phyloP scores from a whole-genome alignment of 2,113 vertebrate species.

The Tyrannus savana region DNA sequence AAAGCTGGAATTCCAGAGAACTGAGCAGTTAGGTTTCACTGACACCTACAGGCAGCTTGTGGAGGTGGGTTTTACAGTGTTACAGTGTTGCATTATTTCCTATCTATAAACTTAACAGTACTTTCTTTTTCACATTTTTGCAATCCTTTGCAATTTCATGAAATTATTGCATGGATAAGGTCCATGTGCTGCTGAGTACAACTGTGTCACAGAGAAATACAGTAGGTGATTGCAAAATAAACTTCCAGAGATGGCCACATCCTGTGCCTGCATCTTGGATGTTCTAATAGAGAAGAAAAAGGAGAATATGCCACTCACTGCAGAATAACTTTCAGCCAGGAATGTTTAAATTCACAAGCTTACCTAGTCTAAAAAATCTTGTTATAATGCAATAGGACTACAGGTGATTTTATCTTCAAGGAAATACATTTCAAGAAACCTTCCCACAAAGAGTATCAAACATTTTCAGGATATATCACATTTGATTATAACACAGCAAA shows the following conservation, averaged over 20 bases:
- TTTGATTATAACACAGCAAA: background rate
- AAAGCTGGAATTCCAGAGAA: background rate
- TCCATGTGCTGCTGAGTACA: background rate
- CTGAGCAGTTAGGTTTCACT: background rate
- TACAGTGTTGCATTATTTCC: fast-evolving
- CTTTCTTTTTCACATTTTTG: background rate
- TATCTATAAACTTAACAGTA: background rate
- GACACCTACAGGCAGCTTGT: constrained; percentile 33
- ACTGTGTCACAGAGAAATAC: background rate
- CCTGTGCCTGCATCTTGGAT: background rate
- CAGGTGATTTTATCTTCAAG: background rate
- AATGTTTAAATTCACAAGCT: background rate
- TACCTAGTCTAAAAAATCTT: background rate
- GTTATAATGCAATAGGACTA: background rate
- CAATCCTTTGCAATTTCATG: background rate
- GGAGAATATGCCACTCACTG: background rate
- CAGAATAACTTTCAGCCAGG: background rate
- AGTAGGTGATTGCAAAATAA: background rate
- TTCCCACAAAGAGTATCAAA: background rate
- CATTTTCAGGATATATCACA: background rate
- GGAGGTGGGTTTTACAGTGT: background rate
- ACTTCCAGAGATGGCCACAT: background rate
- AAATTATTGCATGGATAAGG: background rate
- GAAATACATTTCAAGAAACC: background rate
- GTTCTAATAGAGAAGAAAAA: background rate